phyloP scores from a whole-genome alignment of 2,113 vertebrate genomes.

The Stegastes partitus region DNA sequence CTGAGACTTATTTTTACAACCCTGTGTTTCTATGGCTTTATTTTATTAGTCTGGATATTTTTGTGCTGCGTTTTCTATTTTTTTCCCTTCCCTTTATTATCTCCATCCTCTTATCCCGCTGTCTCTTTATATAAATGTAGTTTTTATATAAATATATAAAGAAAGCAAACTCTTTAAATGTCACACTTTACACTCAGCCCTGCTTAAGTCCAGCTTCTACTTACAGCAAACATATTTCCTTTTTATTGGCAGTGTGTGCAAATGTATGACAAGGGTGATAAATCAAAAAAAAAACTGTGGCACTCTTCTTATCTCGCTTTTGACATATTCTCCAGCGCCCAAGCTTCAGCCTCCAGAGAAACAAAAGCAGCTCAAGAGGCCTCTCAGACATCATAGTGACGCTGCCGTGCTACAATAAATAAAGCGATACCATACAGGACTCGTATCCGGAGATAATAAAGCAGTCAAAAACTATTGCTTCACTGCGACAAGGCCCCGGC shows the following conservation, averaged over 20 bases:
- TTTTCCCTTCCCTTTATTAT: conserved; percentile 5
- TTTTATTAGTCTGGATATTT: conserved; percentile 4
- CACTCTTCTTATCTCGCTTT: conserved; percentile 50
- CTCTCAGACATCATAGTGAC: conserved; percentile 47
- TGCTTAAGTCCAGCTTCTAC: conserved; percentile 8
- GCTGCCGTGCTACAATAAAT: conserved; percentile 48
- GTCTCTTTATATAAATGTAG: conserved; percentile 5
- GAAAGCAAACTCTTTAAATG: conserved; percentile 30
- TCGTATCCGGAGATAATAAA: conserved; percentile 60
- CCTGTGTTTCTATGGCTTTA: conserved; percentile 2
- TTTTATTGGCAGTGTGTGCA: conserved; percentile 30
- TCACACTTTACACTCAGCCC: conserved; percentile 25
- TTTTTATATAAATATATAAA: conserved; percentile 23
- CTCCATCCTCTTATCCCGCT: not conserved
- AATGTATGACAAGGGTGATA: conserved; percentile 54
- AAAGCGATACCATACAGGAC: conserved; percentile 47
- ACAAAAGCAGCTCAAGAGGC: conserved; percentile 47
- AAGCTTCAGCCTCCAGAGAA: conserved; percentile 51
- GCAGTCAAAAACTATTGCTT: conserved; percentile 41
- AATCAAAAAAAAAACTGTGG: conserved; percentile 62
- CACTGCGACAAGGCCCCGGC: conserved; percentile 40
- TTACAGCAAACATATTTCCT: conserved; percentile 28
- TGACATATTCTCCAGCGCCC: conserved; percentile 46
- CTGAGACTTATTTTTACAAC: conserved; percentile 14
- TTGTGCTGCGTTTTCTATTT: conserved; percentile 11